Evolutionary conservation across 2,888 invertebrate genomes (phyloP).

Genomic region (Dryococelus australis): DNA sequence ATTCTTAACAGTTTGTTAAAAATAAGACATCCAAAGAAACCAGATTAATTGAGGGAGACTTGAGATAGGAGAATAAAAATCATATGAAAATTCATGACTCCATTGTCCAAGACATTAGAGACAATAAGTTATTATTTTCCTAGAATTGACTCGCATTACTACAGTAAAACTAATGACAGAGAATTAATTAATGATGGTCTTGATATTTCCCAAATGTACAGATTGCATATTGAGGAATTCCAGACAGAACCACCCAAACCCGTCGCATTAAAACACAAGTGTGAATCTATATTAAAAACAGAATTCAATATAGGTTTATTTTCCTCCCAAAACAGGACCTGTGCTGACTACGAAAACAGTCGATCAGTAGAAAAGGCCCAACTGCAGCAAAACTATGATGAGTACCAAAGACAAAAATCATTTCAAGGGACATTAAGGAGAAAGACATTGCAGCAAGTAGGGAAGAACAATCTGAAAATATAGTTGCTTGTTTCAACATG

Average conservation of each 20-base stretch:
- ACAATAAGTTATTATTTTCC: no score
- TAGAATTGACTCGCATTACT: no score
- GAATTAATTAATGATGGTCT: no score
- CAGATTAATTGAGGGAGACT: conserved; percentile 47
- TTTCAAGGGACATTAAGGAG: conserved; percentile 48
- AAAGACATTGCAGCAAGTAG: conserved; percentile 44
- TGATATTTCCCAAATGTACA: conserved; percentile 43
- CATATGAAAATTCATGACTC: conserved; percentile 31
- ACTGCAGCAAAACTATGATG: conserved; percentile 48
- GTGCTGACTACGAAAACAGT: conserved; percentile 52
- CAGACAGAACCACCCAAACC: conserved; percentile 43
- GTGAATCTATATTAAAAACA: no score
- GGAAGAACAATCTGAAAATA: conserved; percentile 42
- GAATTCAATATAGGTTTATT: conserved; percentile 40
- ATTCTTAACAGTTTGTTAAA: conserved; percentile 46
- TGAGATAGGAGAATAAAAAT: conserved; percentile 48
- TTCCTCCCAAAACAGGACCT: conserved; percentile 51
- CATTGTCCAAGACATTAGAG: no score
- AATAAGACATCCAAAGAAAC: conserved; percentile 43
- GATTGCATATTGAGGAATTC: conserved; percentile 49
- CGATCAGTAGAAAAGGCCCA: conserved; percentile 46
- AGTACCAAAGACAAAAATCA: conserved; percentile 47
- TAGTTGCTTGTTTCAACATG: conserved; percentile 51
- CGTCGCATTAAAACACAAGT: no score
- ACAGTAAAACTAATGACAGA: no score